These are phyloP conservation scores for Magallana ariakensis DNA, from an alignment of 1,140 invertebrate genomes.

Conservation along the genomic window DNA sequence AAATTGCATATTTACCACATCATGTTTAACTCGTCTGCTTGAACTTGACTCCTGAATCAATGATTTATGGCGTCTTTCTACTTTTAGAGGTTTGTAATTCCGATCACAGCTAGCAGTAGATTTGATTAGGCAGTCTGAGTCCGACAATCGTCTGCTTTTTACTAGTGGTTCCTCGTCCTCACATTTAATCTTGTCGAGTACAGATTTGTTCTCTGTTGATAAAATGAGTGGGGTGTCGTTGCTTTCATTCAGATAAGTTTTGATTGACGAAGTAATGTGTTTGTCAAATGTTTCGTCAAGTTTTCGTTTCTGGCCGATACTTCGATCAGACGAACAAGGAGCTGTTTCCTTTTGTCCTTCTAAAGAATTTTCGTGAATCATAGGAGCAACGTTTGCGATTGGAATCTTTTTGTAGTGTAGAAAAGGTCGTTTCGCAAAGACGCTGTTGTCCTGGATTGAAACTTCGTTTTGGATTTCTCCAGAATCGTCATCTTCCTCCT, in stretches of 20 bases:
- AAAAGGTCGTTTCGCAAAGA: constrained; percentile 57
- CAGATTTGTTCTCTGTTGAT: neutral
- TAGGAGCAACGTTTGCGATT: constrained; percentile 73
- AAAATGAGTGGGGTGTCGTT: neutral
- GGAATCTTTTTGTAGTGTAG: constrained; percentile 70
- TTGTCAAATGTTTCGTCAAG: constrained; percentile 26
- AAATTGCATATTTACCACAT: neutral
- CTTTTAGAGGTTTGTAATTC: constrained; percentile 7
- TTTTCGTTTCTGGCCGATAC: constrained; percentile 26
- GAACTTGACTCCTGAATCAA: constrained; percentile 25
- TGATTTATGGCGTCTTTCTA: constrained; percentile 17
- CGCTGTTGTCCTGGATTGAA: constrained; percentile 24
- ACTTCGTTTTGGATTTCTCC: constrained; percentile 4
- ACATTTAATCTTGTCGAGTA: neutral
- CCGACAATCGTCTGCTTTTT: constrained; percentile 15
- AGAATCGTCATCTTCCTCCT: constrained; percentile 27
- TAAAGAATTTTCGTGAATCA: constrained; percentile 62
- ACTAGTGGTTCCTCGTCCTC: neutral
- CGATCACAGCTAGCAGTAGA: neutral
- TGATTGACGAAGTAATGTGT: constrained; percentile 22
- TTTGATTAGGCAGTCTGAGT: constrained; percentile 4
- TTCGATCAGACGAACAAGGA: neutral
- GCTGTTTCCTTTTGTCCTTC: neutral
- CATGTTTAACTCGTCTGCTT: neutral
- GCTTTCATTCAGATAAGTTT: constrained; percentile 6